Conservation (phyloP, 2,888 invertebrate genomes). For the Macrosoma leucophasiata region DNA sequence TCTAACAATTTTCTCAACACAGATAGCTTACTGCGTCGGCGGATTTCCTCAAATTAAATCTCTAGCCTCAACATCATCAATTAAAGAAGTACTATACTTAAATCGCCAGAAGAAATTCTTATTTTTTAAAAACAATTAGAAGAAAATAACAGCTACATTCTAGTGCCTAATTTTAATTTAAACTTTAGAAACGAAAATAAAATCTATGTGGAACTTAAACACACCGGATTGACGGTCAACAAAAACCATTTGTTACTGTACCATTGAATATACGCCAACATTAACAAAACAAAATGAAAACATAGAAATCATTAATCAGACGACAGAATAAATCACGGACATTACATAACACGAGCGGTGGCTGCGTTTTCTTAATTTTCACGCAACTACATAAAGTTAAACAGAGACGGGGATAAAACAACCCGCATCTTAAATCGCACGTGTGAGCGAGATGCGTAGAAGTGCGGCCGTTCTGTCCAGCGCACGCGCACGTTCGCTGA, state of each 20-base stretch:
- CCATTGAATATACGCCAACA: slow-evolving; percentile 51
- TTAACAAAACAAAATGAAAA: slow-evolving; percentile 51
- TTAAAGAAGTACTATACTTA: no score
- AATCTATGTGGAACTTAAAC: no score
- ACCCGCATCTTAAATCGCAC: slow-evolving; percentile 10
- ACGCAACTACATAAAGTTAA: slow-evolving; percentile 38
- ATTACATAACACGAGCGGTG: slow-evolving; percentile 48
- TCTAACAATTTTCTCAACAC: no score
- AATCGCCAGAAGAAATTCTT: no score
- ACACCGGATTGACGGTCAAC: no score
- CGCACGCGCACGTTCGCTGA: slow-evolving; percentile 62
- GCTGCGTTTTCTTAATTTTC: slow-evolving; percentile 60
- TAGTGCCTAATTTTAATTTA: no score
- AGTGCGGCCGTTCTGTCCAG: slow-evolving; percentile 29
- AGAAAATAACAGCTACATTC: no score
- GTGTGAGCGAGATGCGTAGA: slow-evolving; percentile 38
- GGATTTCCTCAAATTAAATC: no score
- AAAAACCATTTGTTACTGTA: slow-evolving; percentile 25
- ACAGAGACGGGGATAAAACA: slow-evolving; percentile 36
- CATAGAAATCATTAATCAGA: slow-evolving; percentile 58
- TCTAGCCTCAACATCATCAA: no score
- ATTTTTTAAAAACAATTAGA: no score
- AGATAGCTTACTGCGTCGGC: no score
- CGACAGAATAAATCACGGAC: slow-evolving; percentile 56
- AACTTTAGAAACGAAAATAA: no score